Evolutionary conservation across 2,113 vertebrate species (phyloP).

Genomic region (Gasterosteus nipponicus): DNA sequence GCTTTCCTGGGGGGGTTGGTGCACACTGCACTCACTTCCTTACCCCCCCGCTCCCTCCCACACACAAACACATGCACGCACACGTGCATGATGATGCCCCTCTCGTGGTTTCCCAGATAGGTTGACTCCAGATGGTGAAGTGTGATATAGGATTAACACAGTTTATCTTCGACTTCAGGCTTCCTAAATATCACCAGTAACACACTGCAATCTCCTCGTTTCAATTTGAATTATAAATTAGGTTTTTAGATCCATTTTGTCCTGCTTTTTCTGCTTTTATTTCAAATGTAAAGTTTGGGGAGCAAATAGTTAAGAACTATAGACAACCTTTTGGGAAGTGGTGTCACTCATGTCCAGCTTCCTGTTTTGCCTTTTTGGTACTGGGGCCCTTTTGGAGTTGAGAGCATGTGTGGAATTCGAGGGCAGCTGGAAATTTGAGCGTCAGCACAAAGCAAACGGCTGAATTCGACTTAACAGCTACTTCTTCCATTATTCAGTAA

Average conservation of each 20-base stretch:
- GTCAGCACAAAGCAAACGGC: slow-evolving; percentile 6
- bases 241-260: not conserved
- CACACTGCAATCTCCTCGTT: not conserved
- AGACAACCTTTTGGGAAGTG: slow-evolving; percentile 61
- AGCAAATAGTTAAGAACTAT: slow-evolving; percentile 64
- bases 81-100: slow-evolving; percentile 52
- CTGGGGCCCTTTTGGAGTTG: slow-evolving; percentile 61
- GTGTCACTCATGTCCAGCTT: slow-evolving; percentile 64
- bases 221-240: slow-evolving; percentile 13
- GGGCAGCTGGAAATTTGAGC: slow-evolving; percentile 44
- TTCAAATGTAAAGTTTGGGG: slow-evolving; percentile 11
- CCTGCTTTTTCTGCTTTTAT: not conserved
- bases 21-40: slow-evolving; percentile 80
- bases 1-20: slow-evolving; percentile 63
- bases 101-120: slow-evolving; percentile 72
- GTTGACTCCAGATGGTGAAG: slow-evolving; percentile 87
- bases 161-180: slow-evolving; percentile 40
- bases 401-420: slow-evolving; percentile 60
- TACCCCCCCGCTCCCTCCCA: slow-evolving; percentile 3
- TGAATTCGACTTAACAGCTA: slow-evolving; percentile 15
- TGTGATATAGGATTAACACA: slow-evolving; percentile 85
- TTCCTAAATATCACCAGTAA: slow-evolving; percentile 33
- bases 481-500: slow-evolving; percentile 8
- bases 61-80: not conserved
- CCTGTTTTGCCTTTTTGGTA: slow-evolving; percentile 69